These are phyloP conservation scores for Hydrophis major DNA, from an alignment of 2,797 vertebrate species.

Conservation along the genomic window DNA sequence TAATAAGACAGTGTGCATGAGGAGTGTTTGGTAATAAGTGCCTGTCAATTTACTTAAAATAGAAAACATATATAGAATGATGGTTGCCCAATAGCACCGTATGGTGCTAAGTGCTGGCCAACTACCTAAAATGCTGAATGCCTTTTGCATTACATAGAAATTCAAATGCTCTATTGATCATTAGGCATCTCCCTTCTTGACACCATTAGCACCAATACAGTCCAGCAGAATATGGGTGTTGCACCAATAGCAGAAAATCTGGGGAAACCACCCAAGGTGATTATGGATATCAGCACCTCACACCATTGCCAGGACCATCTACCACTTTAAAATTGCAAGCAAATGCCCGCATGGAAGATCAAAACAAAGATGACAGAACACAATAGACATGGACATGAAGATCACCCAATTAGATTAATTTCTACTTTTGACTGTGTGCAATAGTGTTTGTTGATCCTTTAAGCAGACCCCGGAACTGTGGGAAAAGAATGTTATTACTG, in stretches of 20 bases:
- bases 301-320: not conserved
- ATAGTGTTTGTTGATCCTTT: not conserved
- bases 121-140: not conserved
- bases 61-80: not conserved
- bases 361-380: not conserved
- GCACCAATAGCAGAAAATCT: not conserved
- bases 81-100: not conserved
- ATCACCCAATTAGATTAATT: not conserved
- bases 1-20: not conserved
- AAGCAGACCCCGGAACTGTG: not conserved
- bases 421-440: not conserved
- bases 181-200: not conserved
- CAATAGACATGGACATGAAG: not conserved
- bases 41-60: not conserved
- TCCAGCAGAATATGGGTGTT: not conserved
- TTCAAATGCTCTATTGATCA: not conserved
- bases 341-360: not conserved
- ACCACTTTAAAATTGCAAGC: not conserved
- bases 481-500: not conserved
- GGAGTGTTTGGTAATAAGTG: not conserved
- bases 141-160: not conserved
- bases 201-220: not conserved
- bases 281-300: not conserved
- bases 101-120: not conserved
- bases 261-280: not conserved